Evolutionary conservation across 2,113 vertebrate species (phyloP).

Genomic region (Epinephelus cyanopodus): DNA sequence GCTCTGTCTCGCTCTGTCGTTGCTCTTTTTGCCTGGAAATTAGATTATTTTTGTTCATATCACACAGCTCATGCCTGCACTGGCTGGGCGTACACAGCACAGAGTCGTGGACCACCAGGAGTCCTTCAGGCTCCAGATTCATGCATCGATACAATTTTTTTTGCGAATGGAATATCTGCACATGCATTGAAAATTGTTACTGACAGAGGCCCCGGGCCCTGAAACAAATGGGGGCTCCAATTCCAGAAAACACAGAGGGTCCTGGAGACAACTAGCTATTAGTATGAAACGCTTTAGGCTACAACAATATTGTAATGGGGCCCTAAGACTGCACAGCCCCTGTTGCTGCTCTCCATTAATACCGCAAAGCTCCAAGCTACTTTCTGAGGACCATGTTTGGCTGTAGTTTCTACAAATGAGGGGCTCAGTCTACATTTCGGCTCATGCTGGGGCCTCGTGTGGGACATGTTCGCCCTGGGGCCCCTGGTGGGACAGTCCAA

Average conservation of each 20-base stretch:
- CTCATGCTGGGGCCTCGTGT: constrained; percentile 30
- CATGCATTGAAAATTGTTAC: constrained; percentile 62
- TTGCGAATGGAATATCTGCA: constrained; percentile 28
- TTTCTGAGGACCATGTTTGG: constrained; percentile 24
- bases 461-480: constrained; percentile 35
- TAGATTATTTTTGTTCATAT: constrained; percentile 38
- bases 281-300: constrained; percentile 65
- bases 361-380: constrained; percentile 23
- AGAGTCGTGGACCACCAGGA: constrained; percentile 43
- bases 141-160: constrained; percentile 51
- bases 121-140: constrained; percentile 31
- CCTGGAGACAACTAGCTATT: constrained; percentile 44
- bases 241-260: constrained; percentile 60
- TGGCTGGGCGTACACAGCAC: constrained; percentile 22
- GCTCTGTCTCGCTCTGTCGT: constrained; percentile 2
- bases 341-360: constrained; percentile 40
- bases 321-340: constrained; percentile 18
- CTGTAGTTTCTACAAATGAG: constrained; percentile 58
- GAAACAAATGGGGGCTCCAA: constrained; percentile 58
- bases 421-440: constrained; percentile 8
- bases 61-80: constrained; percentile 3
- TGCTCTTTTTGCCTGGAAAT: constrained; percentile 10
- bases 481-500: constrained; percentile 12
- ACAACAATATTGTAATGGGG: constrained; percentile 47
- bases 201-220: constrained; percentile 61